These are phyloP conservation scores for Tipula lateralis DNA, from an alignment of 2,888 invertebrate genomes.

Conservation along the genomic window DNA sequence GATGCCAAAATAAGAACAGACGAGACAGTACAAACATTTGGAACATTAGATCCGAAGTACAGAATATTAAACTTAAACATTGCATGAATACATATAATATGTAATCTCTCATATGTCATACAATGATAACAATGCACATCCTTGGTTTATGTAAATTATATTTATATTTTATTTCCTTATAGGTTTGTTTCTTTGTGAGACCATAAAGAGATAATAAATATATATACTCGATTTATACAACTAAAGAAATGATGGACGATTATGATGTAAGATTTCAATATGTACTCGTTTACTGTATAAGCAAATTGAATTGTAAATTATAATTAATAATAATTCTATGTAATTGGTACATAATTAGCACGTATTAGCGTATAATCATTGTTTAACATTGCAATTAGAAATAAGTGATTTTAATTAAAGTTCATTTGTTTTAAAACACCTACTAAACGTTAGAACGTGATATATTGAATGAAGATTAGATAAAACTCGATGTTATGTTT, in stretches of 20 bases:
- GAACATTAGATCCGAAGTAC: neutral
- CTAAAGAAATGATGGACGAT: neutral
- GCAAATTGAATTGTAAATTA: neutral
- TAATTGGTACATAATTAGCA: neutral
- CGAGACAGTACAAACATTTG: neutral
- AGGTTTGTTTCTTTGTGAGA: neutral
- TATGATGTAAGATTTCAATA: neutral
- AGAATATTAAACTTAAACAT: neutral
- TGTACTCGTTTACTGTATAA: neutral
- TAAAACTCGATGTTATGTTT: too few species aligned
- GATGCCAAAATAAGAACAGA: neutral
- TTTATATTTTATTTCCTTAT: neutral
- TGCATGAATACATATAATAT: neutral
- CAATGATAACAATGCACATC: neutral
- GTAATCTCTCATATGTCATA: neutral
- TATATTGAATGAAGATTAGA: neutral
- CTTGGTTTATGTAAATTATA: neutral
- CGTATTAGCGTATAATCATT: neutral
- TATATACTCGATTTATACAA: neutral
- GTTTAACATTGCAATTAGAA: neutral
- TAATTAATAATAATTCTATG: neutral
- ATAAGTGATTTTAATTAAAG: neutral
- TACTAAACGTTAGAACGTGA: neutral
- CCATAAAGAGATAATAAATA: neutral
- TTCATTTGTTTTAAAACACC: neutral